Base-by-base conservation (phyloP, 1,140 invertebrate genomes). In the Archegozetes longisetosus region DNA sequence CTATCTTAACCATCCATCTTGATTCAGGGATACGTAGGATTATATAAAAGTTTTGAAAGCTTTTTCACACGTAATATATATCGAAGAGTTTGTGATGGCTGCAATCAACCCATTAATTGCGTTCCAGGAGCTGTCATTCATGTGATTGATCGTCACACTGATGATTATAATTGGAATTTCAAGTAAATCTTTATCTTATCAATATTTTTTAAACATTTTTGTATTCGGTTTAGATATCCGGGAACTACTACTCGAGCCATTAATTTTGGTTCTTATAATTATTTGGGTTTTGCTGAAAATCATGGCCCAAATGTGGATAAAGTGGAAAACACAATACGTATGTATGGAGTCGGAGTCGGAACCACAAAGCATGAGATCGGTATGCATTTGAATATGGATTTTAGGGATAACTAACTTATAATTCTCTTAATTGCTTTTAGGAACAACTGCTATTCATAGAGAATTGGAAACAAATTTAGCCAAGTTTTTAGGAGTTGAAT, bases 31-130 rank as follows among this genome's bases (percentile, higher is more conserved):
- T 98, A 94, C 77, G 85, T 86, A 27, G 81, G 86, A 12, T 76
- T 98, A 2, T 95, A 88, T 72, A 84, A 92, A 70, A 82, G 79
- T 66, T 97, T 95, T 75, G 90, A 96, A 70, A 84, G 83, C 68
- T 96, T 97, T 76, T 98, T 92, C 75, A 85, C 86, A 17, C 76
- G 86, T 29, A 93, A 97, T 74, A 82, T 98, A n/a, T 97, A 94
- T 71, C 79, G 88, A 58, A 78, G 91, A 63, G 82, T 95, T 40
- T 77, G 83, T 55, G 90, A 97, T 75, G 92, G 89, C 72, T 95
- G 87, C 84, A 93, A 95, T 74, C 80, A 85, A 59, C 90, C 93
- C 24, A 89, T 98, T 64, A 83, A 82, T 69, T 88, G 87, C 70
- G 84, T 90, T 55, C 91, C 94, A 25, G 91, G 88, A 20, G 84